Percentiles rank a stretch among this genome's conserved stretches.
These are phyloP conservation scores for Dipodomys spectabilis DNA, from an alignment of 2,113 vertebrate species.

Conservation along the genomic window DNA sequence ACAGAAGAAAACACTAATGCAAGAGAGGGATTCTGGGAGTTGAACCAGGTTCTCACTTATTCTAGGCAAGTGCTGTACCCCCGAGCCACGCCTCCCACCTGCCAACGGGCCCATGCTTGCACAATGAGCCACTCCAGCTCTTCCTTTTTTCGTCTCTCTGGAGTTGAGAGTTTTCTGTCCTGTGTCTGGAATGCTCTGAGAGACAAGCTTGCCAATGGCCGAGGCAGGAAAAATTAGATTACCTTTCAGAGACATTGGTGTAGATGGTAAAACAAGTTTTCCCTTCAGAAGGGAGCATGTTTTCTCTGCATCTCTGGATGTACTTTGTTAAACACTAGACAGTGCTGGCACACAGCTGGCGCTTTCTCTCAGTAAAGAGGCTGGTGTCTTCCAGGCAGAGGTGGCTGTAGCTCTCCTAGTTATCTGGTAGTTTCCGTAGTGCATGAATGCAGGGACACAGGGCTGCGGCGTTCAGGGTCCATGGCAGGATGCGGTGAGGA, in stretches of 20 bases:
- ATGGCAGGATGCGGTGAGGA: background rate
- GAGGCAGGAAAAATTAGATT: constrained; percentile 7
- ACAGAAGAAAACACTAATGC: background rate
- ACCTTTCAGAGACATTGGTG: constrained; percentile 15
- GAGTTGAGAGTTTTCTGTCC: background rate
- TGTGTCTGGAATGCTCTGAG: background rate
- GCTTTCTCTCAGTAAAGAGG: background rate
- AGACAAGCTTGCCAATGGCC: background rate
- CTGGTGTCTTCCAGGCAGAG: background rate
- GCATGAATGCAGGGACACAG: background rate
- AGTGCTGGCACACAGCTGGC: accelerated
- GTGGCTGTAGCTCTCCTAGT: accelerated
- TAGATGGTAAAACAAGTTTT: constrained; percentile 23
- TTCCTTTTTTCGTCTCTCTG: background rate
- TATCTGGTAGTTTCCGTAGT: background rate
- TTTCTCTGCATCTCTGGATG: background rate
- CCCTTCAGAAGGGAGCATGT: background rate
- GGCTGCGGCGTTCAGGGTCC: background rate
- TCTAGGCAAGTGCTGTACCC: background rate
- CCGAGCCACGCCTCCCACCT: background rate
- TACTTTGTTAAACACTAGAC: background rate
- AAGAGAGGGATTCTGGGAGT: background rate
- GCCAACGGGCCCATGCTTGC: background rate
- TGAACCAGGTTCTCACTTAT: background rate
- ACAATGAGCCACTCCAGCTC: background rate